Base-by-base conservation (phyloP, 1,140 invertebrate species). In the Riptortus pedestris region DNA sequence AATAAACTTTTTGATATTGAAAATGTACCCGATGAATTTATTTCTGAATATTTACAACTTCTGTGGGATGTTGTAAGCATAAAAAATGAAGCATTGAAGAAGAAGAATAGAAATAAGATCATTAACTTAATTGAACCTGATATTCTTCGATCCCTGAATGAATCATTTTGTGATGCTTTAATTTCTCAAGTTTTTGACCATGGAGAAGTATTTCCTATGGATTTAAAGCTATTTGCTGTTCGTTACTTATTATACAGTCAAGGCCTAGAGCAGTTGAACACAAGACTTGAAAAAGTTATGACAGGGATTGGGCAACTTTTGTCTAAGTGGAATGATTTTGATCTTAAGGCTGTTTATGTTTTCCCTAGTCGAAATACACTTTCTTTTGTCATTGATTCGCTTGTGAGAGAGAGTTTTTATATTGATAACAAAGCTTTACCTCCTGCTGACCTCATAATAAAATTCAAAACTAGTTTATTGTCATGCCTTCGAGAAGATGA, bases 1-100 rank as follows among this genome's bases (percentile, higher is more conserved):
- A 4, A 9, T 14, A 22, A 38, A 22, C 14, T 64, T 5, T 24
- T 58, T 26, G 20, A 9, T 18, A 64, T 43, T n/a, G 33, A 33
- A 29, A 31, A 24, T 38, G 33, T 33, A 59, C 28, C 31, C 20
- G 52, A 58, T 27, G 63, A 58, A 57, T 58, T 57, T 33, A 24
- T 58, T 2, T 27, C 38, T 3, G 48, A 57, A 43, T 64, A 64
- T 64, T 12, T 64, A 2, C 20, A 64, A 57, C 51, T 64, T 18
- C 20, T 64, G 12, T 64, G 63, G 63, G 14, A 64, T 33, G n/a
- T 31, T 28, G 38, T 62, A 31, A 60, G 57, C 24, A 64, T 45
- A 20, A 18, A 60, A 26, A 29, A 29, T 26, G 57, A 43, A 33
- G 12, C 3, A 3, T n/a, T 47, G 7, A 3, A 18, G 11, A 38